phyloP scores from a whole-genome alignment of 2,113 vertebrate genomes.

The Vombatus ursinus region DNA sequence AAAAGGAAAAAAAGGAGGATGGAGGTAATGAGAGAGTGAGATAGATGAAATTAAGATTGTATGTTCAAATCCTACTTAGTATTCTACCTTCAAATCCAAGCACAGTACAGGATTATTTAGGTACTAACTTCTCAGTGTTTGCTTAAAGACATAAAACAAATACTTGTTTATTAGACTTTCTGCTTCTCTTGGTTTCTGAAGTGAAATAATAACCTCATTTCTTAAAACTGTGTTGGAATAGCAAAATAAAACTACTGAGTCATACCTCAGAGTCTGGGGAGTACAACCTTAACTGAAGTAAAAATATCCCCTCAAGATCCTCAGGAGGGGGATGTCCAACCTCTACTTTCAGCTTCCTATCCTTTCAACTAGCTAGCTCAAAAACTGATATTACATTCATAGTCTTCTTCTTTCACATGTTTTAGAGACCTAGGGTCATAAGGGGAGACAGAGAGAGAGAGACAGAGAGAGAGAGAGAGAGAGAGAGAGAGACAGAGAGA shows the following conservation, averaged over 20 bases:
- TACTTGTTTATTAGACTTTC: background rate
- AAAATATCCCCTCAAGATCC: background rate
- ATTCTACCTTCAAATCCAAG: background rate
- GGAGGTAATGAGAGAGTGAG: background rate
- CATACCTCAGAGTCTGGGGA: background rate
- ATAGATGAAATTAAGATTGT: background rate
- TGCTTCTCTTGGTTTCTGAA: background rate
- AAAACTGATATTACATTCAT: background rate
- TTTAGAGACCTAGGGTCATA: background rate
- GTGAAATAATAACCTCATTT: background rate
- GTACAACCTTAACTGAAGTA: background rate
- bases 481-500: no score
- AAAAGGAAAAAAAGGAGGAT: background rate
- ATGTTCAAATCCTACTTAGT: background rate
- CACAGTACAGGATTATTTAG: background rate
- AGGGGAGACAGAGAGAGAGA: no score
- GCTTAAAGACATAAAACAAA: background rate
- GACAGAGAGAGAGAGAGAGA: no score
- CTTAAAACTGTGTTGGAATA: background rate
- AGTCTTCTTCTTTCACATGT: background rate
- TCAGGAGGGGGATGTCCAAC: background rate
- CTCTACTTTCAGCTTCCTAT: background rate
- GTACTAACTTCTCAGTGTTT: background rate
- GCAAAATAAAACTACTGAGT: background rate
- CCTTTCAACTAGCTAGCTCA: background rate